Percentiles rank a stretch among this genome's conserved stretches.
Evolutionary conservation across 2,888 invertebrate genomes (phyloP).

Genomic region (Lasioglossum malachurum): DNA sequence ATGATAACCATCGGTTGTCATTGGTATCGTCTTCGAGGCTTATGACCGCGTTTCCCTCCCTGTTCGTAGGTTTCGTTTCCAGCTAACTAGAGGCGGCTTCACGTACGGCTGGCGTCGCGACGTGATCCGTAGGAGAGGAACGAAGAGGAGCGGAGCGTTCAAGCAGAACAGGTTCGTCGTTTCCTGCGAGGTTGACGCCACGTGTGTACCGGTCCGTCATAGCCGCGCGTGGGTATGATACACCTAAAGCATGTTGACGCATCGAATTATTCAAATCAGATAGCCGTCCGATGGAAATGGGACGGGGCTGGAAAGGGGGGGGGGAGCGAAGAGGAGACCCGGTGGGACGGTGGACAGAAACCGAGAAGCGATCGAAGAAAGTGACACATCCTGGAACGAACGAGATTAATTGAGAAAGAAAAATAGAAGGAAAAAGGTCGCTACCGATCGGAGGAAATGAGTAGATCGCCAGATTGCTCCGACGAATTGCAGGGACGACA

Average conservation of each 20-base stretch:
- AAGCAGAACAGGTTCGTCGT: constrained; percentile 60
- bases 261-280: constrained; percentile 76
- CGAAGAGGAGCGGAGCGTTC: constrained; percentile 31
- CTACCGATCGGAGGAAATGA: not conserved
- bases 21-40: constrained; percentile 33
- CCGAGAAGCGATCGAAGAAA: constrained; percentile 12
- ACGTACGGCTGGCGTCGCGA: constrained; percentile 47
- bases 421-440: not conserved
- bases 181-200: constrained; percentile 59
- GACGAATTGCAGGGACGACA: not conserved
- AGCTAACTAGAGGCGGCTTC: constrained; percentile 54
- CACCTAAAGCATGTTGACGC: constrained; percentile 73
- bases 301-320: constrained; percentile 19
- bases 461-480: not conserved
- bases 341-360: constrained; percentile 27
- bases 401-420: constrained; percentile 1
- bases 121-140: constrained; percentile 53
- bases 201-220: constrained; percentile 58
- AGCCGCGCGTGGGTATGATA: constrained; percentile 65
- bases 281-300: constrained; percentile 47
- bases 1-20: constrained; percentile 53
- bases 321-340: not conserved
- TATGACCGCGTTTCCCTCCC: constrained; percentile 38
- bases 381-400: constrained; percentile 17
- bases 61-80: constrained; percentile 11